Conservation (phyloP, 2,113 vertebrate genomes). For the Oreocharis arfaki region DNA sequence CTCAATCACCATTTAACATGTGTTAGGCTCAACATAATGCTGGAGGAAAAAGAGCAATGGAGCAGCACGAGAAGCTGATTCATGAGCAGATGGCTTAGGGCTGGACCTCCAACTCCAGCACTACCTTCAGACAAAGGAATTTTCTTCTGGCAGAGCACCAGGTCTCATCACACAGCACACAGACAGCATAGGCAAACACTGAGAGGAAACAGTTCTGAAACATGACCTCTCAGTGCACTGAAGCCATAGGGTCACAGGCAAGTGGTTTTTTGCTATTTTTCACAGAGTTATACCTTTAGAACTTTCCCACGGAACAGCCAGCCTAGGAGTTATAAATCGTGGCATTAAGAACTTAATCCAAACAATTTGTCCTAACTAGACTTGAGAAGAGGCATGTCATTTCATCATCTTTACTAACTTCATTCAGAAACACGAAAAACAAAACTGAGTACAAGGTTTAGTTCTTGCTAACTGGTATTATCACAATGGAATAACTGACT, state of each 20-base stretch:
- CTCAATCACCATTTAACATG: background rate
- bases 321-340: background rate
- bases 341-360: background rate
- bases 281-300: background rate
- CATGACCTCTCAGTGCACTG: background rate
- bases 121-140: slow-evolving; percentile 46
- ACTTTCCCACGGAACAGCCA: background rate
- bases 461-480: background rate
- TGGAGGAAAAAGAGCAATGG: background rate
- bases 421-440: background rate
- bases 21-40: fast-evolving
- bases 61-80: background rate
- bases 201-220: background rate
- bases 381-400: background rate
- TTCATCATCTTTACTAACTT: background rate
- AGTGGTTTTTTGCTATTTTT: background rate
- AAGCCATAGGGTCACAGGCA: background rate
- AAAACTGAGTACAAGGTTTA: background rate
- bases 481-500: background rate
- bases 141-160: slow-evolving; percentile 13
- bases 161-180: background rate
- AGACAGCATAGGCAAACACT: background rate
- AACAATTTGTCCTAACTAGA: background rate
- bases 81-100: slow-evolving; percentile 22
- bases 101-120: background rate